phyloP scores from a whole-genome alignment of 2,797 vertebrate species.

The Columba guinea region DNA sequence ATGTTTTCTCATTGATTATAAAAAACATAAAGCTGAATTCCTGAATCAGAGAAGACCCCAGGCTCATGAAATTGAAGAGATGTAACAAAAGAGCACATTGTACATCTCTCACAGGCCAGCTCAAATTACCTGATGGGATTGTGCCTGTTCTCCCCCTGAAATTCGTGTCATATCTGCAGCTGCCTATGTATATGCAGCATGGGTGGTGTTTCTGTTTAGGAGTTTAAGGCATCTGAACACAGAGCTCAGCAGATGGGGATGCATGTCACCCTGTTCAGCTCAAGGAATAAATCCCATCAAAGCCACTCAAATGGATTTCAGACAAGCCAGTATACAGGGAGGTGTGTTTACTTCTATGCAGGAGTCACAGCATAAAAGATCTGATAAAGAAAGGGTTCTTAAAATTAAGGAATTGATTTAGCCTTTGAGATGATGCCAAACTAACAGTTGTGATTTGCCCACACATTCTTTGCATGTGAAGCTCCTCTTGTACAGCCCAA shows the following conservation, averaged over 20 bases:
- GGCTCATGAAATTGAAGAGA: not conserved
- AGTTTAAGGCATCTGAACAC: not conserved
- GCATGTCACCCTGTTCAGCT: not conserved
- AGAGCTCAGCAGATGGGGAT: constrained; percentile 1
- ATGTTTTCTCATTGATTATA: not conserved
- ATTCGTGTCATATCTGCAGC: not conserved
- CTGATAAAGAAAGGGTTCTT: not conserved
- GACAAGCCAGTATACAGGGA: not conserved
- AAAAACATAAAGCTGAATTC: not conserved
- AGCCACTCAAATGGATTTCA: not conserved
- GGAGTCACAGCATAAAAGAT: not conserved
- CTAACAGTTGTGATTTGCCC: not conserved
- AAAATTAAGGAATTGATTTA: not conserved
- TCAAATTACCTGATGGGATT: not conserved
- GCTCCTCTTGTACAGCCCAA: not conserved
- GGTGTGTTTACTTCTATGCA: not conserved
- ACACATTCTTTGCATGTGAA: not conserved
- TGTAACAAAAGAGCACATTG: not conserved
- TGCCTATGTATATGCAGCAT: not conserved
- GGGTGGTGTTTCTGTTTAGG: not conserved
- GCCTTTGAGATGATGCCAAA: not conserved
- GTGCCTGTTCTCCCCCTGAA: not conserved
- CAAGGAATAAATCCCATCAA: constrained; percentile 12
- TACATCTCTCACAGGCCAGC: not conserved
- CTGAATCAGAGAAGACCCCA: not conserved